Percentiles rank a stretch among this genome's conserved stretches.
Evolutionary conservation across 2,888 invertebrate genomes (phyloP).

Genomic region (Polydrusus cervinus): DNA sequence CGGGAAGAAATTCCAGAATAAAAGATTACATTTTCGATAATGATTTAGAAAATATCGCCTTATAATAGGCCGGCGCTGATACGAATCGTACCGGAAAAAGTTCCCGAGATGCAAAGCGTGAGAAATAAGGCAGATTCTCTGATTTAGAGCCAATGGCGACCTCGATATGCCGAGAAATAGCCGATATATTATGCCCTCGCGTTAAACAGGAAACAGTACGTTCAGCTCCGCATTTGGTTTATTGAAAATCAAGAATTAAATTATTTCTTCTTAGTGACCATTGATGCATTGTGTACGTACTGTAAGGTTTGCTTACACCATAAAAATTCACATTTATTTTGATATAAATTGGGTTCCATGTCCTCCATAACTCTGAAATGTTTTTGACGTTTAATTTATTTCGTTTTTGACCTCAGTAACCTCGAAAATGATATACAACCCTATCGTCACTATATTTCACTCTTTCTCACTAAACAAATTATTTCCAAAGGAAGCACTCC

Average conservation of each 20-base stretch:
- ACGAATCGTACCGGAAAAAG: conserved; percentile 40
- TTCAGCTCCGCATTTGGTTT: conserved; percentile 39
- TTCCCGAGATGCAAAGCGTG: conserved; percentile 45
- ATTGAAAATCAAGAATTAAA: conserved; percentile 38
- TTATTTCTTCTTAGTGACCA: conserved; percentile 15
- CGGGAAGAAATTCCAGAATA: neutral
- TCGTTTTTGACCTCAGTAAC: too few species aligned
- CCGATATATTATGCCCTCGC: conserved; percentile 40
- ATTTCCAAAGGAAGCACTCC: too few species aligned
- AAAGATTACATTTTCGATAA: conserved; percentile 26
- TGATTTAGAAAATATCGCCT: conserved; percentile 32
- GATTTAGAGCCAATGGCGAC: conserved; percentile 50
- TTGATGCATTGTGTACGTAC: too few species aligned
- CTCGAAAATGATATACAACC: too few species aligned
- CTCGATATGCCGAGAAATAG: conserved; percentile 38
- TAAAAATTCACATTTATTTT: too few species aligned
- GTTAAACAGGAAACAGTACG: conserved; percentile 41
- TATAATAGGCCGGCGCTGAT: conserved; percentile 42
- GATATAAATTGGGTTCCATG: too few species aligned
- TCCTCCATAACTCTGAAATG: too few species aligned
- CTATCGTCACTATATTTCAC: too few species aligned
- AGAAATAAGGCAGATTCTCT: conserved; percentile 52
- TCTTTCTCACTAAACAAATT: too few species aligned
- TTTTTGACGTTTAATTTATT: too few species aligned
- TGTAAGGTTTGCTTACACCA: too few species aligned